A percentile compares a stretch with the other conserved stretches of the same genome.
phyloP scores from a whole-genome alignment of 2,797 vertebrate genomes.

The Malacoraja senta region DNA sequence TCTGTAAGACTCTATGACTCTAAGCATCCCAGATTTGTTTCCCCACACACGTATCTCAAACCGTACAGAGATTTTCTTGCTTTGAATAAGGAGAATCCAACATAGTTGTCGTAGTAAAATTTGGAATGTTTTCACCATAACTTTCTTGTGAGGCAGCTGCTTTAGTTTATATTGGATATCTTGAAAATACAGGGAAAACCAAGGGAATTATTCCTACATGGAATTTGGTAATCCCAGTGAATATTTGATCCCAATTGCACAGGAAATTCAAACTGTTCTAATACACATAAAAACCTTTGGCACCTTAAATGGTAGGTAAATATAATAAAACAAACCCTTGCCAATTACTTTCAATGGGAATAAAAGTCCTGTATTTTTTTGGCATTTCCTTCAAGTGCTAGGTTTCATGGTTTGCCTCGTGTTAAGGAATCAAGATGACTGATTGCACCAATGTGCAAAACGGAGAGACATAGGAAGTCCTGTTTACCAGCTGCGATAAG shows the following conservation, averaged over 20 bases:
- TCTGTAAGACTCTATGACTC: too few relatives aligned
- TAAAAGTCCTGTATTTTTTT: not conserved
- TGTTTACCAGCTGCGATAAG: too few relatives aligned
- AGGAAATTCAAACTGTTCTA: conserved; percentile 29
- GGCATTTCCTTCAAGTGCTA: conserved; percentile 1
- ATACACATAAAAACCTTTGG: conserved; percentile 25
- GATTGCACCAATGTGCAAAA: too few relatives aligned
- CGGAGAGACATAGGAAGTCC: too few relatives aligned
- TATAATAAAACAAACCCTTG: conserved; percentile 11
- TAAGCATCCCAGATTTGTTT: not conserved
- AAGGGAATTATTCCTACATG: conserved; percentile 8
- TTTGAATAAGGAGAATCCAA: not conserved
- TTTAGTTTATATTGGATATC: not conserved
- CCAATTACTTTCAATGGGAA: conserved; percentile 27
- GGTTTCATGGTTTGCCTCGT: conserved; percentile 11
- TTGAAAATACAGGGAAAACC: not conserved
- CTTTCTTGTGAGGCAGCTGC: not conserved
- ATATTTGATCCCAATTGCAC: conserved; percentile 15
- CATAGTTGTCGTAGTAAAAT: not conserved
- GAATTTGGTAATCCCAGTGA: not conserved
- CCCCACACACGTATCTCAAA: not conserved
- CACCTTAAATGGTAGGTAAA: conserved; percentile 11
- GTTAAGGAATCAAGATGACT: not conserved
- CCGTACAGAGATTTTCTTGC: not conserved
- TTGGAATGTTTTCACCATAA: conserved; percentile 7